Base-by-base conservation (phyloP, 2,888 invertebrate genomes). In the Stenodera caucasica region DNA sequence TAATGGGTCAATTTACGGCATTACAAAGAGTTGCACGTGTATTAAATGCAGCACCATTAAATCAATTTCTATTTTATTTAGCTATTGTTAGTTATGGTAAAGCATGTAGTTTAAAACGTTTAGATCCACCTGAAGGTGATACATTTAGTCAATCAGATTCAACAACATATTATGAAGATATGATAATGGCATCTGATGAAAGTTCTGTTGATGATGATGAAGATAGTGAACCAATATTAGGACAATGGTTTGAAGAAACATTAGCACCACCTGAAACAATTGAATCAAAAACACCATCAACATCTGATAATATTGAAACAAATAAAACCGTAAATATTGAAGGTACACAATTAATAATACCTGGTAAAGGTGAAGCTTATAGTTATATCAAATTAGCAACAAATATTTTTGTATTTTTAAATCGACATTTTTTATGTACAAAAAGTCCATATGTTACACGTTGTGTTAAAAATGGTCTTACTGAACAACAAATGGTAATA, bases 141-240 rank as follows among this genome's bases (percentile, higher is more conserved):
- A 91, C 91, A 52, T 87, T 90, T 62, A 90, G 90, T 77, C 89
- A 89, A 67, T 95, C 95, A 4, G 96, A 96, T 81, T 95, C 95
- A 9, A 95, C 95, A 52, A 96, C 95, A n/a, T 96, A 94, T 82
- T 96, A 95, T 80, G 96, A 96, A 81, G 96, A 96, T 81, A 91
- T 96, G 81, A 86, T 92, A 59, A 92, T 95, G 74, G 94, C 93
- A 78, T 94, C 94, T 0, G 93, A 93, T 76, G 95, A 94, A 77
- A 94, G 93, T 54, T 91, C 92, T 60, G 91, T 90, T 45, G 93
- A 93, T 76, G 94, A 94, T 81, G 94, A 88, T 84, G 86, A 86
- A 73, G 90, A 91, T 78, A 90, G 90, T 79, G 94, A 94, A 80
- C 92, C 93, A 5, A 86, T 94, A 63, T 84, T 94, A 70, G 96